A percentile compares a stretch with the other conserved stretches of the same genome.
phyloP scores from a whole-genome alignment of 2,797 vertebrate genomes.

The Enteromius unitaeniatus region DNA sequence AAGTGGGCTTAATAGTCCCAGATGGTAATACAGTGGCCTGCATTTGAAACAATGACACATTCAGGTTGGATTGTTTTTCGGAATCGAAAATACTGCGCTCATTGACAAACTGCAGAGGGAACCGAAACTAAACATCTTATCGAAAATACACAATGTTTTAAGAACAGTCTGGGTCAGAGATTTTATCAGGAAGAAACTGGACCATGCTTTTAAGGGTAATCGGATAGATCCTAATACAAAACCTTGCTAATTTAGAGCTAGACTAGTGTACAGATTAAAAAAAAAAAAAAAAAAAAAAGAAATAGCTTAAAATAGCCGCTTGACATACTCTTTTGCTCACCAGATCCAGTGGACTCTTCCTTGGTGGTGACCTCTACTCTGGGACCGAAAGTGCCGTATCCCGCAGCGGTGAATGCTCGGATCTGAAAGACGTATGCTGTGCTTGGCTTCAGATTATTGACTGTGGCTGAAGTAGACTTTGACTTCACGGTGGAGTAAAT shows the following conservation, averaged over 20 bases:
- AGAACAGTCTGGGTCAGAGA: conserved; percentile 7
- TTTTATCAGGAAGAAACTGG: conserved; percentile 23
- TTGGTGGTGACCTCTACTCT: conserved; percentile 94
- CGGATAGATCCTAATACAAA: conserved; percentile 10
- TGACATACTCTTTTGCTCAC: conserved; percentile 56
- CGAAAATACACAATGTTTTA: conserved; percentile 48
- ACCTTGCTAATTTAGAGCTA: not conserved
- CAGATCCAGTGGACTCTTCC: conserved; percentile 91
- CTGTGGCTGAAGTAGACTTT: conserved; percentile 91
- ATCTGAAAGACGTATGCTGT: conserved; percentile 98
- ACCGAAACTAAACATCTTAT: conserved; percentile 50
- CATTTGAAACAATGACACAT: conserved; percentile 85
- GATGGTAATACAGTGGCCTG: conserved; percentile 77
- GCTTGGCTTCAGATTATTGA: conserved; percentile 96
- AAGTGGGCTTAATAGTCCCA: conserved; percentile 85
- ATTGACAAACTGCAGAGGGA: conserved; percentile 70
- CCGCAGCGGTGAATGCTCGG: conserved; percentile 94
- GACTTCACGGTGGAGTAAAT: conserved; percentile 96
- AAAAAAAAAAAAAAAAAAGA: not conserved
- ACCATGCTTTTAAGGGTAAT: conserved; percentile 21
- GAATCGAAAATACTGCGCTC: conserved; percentile 59
- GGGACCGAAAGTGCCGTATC: conserved; percentile 93
- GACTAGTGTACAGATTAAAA: not conserved
- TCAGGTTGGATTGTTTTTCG: conserved; percentile 77
- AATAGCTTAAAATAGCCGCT: not conserved